Evolutionary conservation across 2,113 vertebrate genomes (phyloP).

Genomic region (Agapornis roseicollis): DNA sequence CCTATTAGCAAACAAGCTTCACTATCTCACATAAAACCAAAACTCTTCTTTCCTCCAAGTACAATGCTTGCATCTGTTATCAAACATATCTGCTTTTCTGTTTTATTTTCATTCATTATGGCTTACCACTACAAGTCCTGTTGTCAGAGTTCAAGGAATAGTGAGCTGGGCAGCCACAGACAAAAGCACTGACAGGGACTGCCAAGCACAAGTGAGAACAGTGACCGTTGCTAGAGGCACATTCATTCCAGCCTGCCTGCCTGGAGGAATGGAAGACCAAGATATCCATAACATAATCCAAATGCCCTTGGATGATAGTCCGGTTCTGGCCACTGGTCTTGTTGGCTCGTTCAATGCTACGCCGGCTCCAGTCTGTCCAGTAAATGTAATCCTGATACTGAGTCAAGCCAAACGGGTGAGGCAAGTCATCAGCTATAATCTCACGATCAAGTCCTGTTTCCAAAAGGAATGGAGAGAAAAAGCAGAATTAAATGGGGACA

Average conservation of each 20-base stretch:
- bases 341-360: slow-evolving; percentile 96
- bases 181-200: slow-evolving; percentile 86
- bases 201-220: slow-evolving; percentile 96
- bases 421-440: slow-evolving; percentile 94
- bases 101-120: background rate
- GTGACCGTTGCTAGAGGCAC: slow-evolving; percentile 92
- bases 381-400: slow-evolving; percentile 99
- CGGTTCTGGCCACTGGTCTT: slow-evolving; percentile 96
- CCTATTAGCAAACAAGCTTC: background rate
- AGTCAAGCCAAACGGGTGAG: slow-evolving; percentile 94
- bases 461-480: background rate
- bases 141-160: slow-evolving; percentile 94
- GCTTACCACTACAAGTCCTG: slow-evolving; percentile 95
- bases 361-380: slow-evolving; percentile 98
- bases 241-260: slow-evolving; percentile 95
- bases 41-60: background rate
- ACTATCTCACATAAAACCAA: background rate
- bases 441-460: slow-evolving; percentile 88
- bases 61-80: background rate
- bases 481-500: background rate
- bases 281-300: slow-evolving; percentile 99
- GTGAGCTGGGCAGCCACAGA: slow-evolving; percentile 95
- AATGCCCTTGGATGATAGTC: slow-evolving; percentile 93
- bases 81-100: background rate
- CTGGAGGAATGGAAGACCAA: slow-evolving; percentile 95